Evolutionary conservation across 2,113 vertebrate genomes (phyloP).

Genomic region (Tupaia chinensis): DNA sequence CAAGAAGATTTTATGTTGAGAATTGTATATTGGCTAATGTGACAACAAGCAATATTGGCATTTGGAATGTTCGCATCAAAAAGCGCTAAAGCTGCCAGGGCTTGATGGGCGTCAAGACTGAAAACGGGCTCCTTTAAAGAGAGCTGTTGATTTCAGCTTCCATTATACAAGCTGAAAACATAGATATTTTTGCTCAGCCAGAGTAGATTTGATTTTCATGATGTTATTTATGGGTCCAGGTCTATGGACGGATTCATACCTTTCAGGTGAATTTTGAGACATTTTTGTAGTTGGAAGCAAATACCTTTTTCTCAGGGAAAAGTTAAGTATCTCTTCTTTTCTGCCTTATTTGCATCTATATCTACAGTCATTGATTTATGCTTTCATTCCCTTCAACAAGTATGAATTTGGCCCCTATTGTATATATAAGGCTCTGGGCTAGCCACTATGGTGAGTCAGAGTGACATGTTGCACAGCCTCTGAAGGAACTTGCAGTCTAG

Average conservation of each 20-base stretch:
- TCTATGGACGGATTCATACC: neutral
- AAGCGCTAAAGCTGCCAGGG: slow-evolving; percentile 70
- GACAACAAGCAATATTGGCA: slow-evolving; percentile 85
- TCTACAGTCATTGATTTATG: slow-evolving; percentile 19
- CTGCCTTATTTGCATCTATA: slow-evolving; percentile 1
- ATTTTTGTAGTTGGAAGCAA: neutral
- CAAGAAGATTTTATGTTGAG: slow-evolving; percentile 86
- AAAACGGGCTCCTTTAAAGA: slow-evolving; percentile 51
- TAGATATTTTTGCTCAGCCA: slow-evolving; percentile 5
- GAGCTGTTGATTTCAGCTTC: slow-evolving; percentile 66
- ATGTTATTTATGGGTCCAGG: neutral
- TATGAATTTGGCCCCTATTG: neutral
- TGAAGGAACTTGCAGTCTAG: neutral
- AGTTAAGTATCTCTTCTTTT: neutral
- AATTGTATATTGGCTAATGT: slow-evolving; percentile 84
- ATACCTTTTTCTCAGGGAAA: neutral
- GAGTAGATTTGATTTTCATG: slow-evolving; percentile 39
- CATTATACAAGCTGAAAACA: slow-evolving; percentile 43
- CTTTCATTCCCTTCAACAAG: slow-evolving; percentile 28
- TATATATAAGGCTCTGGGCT: neutral
- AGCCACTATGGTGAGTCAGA: neutral
- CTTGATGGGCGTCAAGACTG: slow-evolving; percentile 63
- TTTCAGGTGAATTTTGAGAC: slow-evolving; percentile 20
- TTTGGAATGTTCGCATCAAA: slow-evolving; percentile 80
- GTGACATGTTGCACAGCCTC: neutral